Percentiles rank a stretch among this genome's conserved stretches.
phyloP scores from a whole-genome alignment of 1,140 invertebrate species.

The Heliconius hermathena region DNA sequence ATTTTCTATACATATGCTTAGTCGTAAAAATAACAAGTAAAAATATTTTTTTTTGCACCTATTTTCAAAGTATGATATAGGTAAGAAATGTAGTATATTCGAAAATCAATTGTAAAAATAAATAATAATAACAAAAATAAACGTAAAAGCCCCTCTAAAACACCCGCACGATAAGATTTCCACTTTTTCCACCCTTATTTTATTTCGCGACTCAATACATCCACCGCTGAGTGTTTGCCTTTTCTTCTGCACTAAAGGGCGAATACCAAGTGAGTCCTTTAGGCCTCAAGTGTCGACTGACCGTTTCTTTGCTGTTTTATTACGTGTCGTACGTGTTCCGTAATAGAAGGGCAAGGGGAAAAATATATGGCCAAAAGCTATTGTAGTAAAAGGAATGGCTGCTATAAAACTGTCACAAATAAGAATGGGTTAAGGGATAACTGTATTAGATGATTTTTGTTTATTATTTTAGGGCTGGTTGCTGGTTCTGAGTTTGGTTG shows the following conservation, averaged over 20 bases:
- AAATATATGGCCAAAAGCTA: slow-evolving; percentile 42
- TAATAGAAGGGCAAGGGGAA: slow-evolving; percentile 53
- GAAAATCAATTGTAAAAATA: neutral
- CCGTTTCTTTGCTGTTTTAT: slow-evolving; percentile 75
- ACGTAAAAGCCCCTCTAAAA: slow-evolving; percentile 52
- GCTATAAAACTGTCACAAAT: slow-evolving; percentile 21
- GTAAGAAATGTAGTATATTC: too few relatives aligned
- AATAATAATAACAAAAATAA: neutral
- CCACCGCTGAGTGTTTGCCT: slow-evolving; percentile 76
- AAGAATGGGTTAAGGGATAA: slow-evolving; percentile 18
- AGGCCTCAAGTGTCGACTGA: slow-evolving; percentile 63
- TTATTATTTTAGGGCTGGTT: slow-evolving; percentile 16
- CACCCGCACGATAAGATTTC: slow-evolving; percentile 51
- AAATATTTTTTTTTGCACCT: too few relatives aligned
- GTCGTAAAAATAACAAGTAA: too few relatives aligned
- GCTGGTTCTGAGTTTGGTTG: neutral
- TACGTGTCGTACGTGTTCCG: slow-evolving; percentile 66
- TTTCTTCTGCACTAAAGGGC: slow-evolving; percentile 67
- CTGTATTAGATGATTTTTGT: slow-evolving; percentile 8
- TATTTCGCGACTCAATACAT: slow-evolving; percentile 80
- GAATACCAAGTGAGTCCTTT: slow-evolving; percentile 69
- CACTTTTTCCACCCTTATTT: slow-evolving; percentile 75
- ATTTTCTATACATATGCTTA: too few relatives aligned
- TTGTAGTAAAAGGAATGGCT: neutral
- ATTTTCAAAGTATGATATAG: too few relatives aligned